phyloP scores from a whole-genome alignment of 1,140 invertebrate species.

The Zaprionus tsacasi region DNA sequence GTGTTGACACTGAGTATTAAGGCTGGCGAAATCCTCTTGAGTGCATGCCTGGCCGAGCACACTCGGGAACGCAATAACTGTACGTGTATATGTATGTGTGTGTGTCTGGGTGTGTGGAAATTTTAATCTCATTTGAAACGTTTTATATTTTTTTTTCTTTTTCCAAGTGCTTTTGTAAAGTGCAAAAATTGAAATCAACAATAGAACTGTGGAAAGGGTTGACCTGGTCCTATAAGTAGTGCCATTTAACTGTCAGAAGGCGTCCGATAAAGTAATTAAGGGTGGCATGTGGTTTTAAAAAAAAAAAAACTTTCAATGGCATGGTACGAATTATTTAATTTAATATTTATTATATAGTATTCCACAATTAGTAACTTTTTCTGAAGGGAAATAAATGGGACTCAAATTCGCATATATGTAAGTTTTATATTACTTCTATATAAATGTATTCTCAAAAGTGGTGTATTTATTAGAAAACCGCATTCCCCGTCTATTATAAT shows the following conservation, averaged over 20 bases:
- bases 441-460: too few species aligned
- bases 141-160: slow-evolving; percentile 55
- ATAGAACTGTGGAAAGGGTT: slow-evolving; percentile 49
- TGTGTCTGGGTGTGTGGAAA: slow-evolving; percentile 42
- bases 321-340: not conserved
- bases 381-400: too few species aligned
- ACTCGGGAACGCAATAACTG: slow-evolving; percentile 7
- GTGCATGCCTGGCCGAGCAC: slow-evolving; percentile 60
- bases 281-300: not conserved
- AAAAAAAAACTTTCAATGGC: not conserved
- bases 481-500: too few species aligned
- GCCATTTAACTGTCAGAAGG: slow-evolving; percentile 8
- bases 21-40: slow-evolving; percentile 67
- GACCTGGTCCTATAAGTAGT: slow-evolving; percentile 1
- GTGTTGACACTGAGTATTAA: slow-evolving; percentile 77
- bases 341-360: too few species aligned
- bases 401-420: too few species aligned
- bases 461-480: too few species aligned
- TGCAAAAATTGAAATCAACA: slow-evolving; percentile 74
- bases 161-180: slow-evolving; percentile 45
- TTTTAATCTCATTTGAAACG: slow-evolving; percentile 81
- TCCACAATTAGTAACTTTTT: too few species aligned
- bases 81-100: slow-evolving; percentile 32
- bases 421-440: too few species aligned
- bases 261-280: not conserved